These are phyloP conservation scores for Holothuria leucospilota DNA, from an alignment of 53 echinoderm and acorn worm species.

Conservation along the genomic window DNA sequence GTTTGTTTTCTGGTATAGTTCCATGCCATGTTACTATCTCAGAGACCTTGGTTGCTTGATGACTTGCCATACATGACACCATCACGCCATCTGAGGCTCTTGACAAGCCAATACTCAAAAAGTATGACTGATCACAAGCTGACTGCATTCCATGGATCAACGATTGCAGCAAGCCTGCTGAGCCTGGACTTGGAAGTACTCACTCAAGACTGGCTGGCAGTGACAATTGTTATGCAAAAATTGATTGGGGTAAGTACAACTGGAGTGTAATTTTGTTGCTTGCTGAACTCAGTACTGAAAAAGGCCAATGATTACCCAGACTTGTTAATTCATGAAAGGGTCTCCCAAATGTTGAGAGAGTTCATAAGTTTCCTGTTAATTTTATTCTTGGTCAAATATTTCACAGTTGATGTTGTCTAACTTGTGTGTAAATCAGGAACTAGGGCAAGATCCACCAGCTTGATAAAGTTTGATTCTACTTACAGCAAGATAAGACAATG, in stretches of 20 bases:
- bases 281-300: too few relatives aligned
- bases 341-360: too few relatives aligned
- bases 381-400: too few relatives aligned
- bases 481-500: too few relatives aligned
- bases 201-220: constrained; percentile 83
- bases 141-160: constrained; percentile 80
- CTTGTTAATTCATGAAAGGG: too few relatives aligned
- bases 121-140: constrained; percentile 77
- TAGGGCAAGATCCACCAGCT: too few relatives aligned
- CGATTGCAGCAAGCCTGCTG: constrained; percentile 84
- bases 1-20: constrained; percentile 63
- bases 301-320: too few relatives aligned
- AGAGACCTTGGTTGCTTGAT: constrained; percentile 77
- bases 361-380: too few relatives aligned
- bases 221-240: constrained; percentile 86
- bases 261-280: too few relatives aligned
- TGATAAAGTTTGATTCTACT: too few relatives aligned
- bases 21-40: constrained; percentile 87
- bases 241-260: constrained; percentile 77
- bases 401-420: too few relatives aligned
- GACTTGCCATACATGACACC: constrained; percentile 94
- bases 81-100: constrained; percentile 86
- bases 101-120: constrained; percentile 87
- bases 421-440: too few relatives aligned
- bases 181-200: constrained; percentile 94